Evolutionary conservation across 2,797 vertebrate genomes (phyloP), one percentile per base, ranked within the genome.

Genomic region (Gymnoscopelus microlampas): DNA sequence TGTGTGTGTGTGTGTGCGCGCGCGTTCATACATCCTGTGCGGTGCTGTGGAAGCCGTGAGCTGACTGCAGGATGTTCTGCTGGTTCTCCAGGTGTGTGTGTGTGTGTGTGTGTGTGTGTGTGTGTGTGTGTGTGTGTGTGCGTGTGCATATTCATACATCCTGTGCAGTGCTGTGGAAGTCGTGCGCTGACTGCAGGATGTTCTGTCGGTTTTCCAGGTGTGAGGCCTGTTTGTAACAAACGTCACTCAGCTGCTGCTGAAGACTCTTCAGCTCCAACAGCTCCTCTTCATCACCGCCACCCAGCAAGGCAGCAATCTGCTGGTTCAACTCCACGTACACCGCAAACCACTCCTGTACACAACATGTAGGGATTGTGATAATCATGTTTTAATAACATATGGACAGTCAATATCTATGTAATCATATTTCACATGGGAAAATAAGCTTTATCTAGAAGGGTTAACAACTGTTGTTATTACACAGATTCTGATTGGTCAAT

Each of bases 281-380:
- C 69, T 98, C 97, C 70, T 98, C 97, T 83, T 99, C 98, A 67
- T 99, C 97, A 0, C 96, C 96, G 0, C 95, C 95, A 29, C 93
- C 96, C 82, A 99, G 91, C 84, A 99, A 92, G 3, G 96, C 96
- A 64, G 96, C 97, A 53, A 99, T 99, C 88, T 99, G 98, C 90
- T 99, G 98, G 92, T 99, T 99, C 89, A 99, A 92, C 85, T 99
- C 98, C 87, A 99, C 97, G n/a, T 99, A 99, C 9, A 98, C 97
- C 0, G 97, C 98, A 89, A 99, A 99, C 98, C 98, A 99, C 83
- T 99, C 98, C 98, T 99, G 74, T 0, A 63, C 4, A 68, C 4
- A 49, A 74, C 11, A 57, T 3, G 39, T 10, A 44, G 39, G 39
- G 39, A 44, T 8, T 1, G 39, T 2, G 39, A 2, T 44, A 10